A percentile compares a stretch with the other conserved stretches of the same genome.
phyloP scores from a whole-genome alignment of 2,888 invertebrate genomes.

The Octonoba sinensis region DNA sequence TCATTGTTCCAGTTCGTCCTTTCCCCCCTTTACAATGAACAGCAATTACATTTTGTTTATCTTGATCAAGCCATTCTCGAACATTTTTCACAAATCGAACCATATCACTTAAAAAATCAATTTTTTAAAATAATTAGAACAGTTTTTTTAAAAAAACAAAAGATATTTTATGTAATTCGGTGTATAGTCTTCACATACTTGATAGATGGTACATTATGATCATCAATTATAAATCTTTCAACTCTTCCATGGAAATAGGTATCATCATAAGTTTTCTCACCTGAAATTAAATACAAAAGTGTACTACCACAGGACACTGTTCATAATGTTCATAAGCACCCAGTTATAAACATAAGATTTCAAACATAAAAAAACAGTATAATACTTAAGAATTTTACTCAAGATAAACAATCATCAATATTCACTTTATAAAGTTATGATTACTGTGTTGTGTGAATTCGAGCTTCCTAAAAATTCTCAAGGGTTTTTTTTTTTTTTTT shows the following conservation, averaged over 20 bases:
- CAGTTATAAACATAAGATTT: too few relatives aligned
- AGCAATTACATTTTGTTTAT: slow-evolving; percentile 73
- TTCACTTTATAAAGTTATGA: too few relatives aligned
- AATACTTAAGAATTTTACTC: too few relatives aligned
- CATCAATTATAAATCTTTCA: slow-evolving; percentile 73
- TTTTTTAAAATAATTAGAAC: not conserved
- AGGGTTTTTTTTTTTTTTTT: too few relatives aligned
- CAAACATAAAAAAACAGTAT: too few relatives aligned
- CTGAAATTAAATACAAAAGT: slow-evolving; percentile 66
- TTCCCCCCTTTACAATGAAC: slow-evolving; percentile 75
- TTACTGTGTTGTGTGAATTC: too few relatives aligned
- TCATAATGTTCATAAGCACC: too few relatives aligned
- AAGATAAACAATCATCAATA: too few relatives aligned
- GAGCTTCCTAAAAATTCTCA: too few relatives aligned
- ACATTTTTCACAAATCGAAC: slow-evolving; percentile 72
- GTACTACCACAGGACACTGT: too few relatives aligned
- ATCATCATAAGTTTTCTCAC: slow-evolving; percentile 73
- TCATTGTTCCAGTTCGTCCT: slow-evolving; percentile 74
- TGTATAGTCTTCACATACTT: slow-evolving; percentile 69
- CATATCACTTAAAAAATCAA: slow-evolving; percentile 71
- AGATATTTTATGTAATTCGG: not conserved
- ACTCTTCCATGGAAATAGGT: slow-evolving; percentile 71
- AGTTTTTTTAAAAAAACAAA: not conserved
- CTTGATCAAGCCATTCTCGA: slow-evolving; percentile 71
- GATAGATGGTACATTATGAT: slow-evolving; percentile 74